phyloP scores from a whole-genome alignment of 2,888 invertebrate genomes.

The Cryptus armator region DNA sequence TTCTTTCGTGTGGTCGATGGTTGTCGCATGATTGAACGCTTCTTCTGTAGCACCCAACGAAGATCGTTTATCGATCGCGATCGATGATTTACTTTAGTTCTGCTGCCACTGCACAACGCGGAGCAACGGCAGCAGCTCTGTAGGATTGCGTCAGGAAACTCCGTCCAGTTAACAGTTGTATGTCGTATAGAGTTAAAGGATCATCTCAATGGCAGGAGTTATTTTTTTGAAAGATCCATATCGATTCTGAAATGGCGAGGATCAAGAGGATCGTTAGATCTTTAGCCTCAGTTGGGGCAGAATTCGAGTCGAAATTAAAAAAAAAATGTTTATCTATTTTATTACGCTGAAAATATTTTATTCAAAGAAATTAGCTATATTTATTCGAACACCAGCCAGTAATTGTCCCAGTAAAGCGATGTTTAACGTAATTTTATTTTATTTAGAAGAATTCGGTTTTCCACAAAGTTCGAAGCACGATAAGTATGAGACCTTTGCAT shows the following conservation, averaged over 20 bases:
- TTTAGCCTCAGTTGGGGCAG: background rate
- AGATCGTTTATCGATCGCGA: constrained; percentile 62
- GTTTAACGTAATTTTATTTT: too few relatives aligned
- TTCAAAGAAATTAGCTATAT: too few relatives aligned
- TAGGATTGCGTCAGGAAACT: constrained; percentile 27
- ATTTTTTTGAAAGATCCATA: background rate
- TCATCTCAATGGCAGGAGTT: background rate
- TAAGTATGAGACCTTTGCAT: background rate
- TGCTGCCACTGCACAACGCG: constrained; percentile 18
- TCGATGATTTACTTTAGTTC: constrained; percentile 60
- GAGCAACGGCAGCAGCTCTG: background rate
- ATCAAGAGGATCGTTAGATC: background rate
- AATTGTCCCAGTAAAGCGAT: too few relatives aligned
- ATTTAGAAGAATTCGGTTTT: too few relatives aligned
- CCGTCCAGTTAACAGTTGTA: constrained; percentile 10
- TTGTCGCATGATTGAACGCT: constrained; percentile 59
- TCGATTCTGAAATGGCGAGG: background rate
- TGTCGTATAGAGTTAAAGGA: background rate
- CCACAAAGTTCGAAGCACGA: background rate
- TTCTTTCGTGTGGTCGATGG: constrained; percentile 52
- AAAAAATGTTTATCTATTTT: too few relatives aligned
- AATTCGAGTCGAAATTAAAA: too few relatives aligned
- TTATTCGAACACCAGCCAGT: too few relatives aligned
- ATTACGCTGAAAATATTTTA: too few relatives aligned
- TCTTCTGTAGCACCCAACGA: constrained; percentile 31